Conservation (phyloP, 2,888 invertebrate species). For the Choristoneura rosaceana region DNA sequence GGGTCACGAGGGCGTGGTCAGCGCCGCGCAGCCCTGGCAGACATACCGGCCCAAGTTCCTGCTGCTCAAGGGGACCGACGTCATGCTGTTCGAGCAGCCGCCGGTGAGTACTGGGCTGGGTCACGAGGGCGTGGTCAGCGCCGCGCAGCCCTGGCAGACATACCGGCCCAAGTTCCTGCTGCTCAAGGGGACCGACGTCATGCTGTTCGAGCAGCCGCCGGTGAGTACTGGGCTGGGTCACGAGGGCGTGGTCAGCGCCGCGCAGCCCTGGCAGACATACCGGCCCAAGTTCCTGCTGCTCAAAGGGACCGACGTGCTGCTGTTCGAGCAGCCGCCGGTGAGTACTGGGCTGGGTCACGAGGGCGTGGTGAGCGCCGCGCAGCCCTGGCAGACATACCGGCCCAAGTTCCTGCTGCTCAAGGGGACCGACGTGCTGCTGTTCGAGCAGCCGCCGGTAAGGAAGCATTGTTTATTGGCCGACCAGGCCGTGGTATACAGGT, state of each 20-base stretch:
- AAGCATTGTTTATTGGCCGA: no score
- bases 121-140: constrained; percentile 94
- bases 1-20: constrained; percentile 97
- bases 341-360: constrained; percentile 99
- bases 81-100: constrained; percentile 96
- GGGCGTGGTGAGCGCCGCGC: constrained; percentile 92
- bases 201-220: constrained; percentile 97
- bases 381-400: constrained; percentile 96
- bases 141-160: constrained; percentile 94
- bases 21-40: constrained; percentile 94
- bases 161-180: constrained; percentile 97
- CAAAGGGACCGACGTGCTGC: constrained; percentile 96
- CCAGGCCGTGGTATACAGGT: no score
- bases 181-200: constrained; percentile 96
- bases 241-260: constrained; percentile 93
- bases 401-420: constrained; percentile 96
- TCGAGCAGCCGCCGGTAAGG: constrained; percentile 97
- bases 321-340: constrained; percentile 97
- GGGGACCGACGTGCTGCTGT: constrained; percentile 96
- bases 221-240: constrained; percentile 99
- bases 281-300: constrained; percentile 96
- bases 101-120: constrained; percentile 99
- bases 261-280: constrained; percentile 96
- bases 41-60: constrained; percentile 97
- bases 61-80: constrained; percentile 96